Percentiles rank a stretch among this genome's conserved stretches.
These are phyloP conservation scores for Xenops minutus DNA, from an alignment of 2,797 vertebrate species.

Conservation along the genomic window DNA sequence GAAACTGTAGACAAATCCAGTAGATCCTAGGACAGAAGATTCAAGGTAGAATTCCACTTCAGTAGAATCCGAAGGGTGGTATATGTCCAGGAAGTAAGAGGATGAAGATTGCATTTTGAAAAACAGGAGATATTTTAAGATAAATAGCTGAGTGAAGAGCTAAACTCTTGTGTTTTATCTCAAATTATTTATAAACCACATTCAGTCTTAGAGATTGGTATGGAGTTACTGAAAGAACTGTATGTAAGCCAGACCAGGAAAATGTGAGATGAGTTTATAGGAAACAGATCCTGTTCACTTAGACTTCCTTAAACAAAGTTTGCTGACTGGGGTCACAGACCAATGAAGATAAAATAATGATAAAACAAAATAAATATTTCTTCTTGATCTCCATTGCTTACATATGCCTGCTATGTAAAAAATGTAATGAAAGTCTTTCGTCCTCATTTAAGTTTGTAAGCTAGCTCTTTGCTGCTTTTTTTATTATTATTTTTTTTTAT, in stretches of 20 bases:
- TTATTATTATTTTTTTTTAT: background rate
- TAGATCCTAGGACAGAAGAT: no score
- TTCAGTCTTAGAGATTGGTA: constrained; percentile 1
- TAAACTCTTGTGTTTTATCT: constrained; percentile 40
- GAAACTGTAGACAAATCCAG: background rate
- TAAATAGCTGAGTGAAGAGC: background rate
- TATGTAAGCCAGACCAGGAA: constrained; percentile 45
- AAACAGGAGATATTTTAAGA: background rate
- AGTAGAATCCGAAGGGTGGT: background rate
- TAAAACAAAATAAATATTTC: constrained; percentile 58
- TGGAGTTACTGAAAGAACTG: background rate
- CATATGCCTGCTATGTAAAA: constrained; percentile 4
- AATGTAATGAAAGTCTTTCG: constrained; percentile 28
- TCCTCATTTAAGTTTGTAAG: background rate
- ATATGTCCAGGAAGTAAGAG: background rate
- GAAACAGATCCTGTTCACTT: constrained; percentile 36
- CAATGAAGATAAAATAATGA: constrained; percentile 50
- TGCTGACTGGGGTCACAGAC: constrained; percentile 23
- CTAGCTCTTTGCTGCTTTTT: background rate
- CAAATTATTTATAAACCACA: constrained; percentile 58
- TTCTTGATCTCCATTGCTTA: background rate
- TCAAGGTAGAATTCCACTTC: background rate
- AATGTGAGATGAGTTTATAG: constrained; percentile 47
- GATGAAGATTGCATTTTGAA: background rate
- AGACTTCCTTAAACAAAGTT: constrained; percentile 59